These are phyloP conservation scores for Etheostoma perlongum DNA, from an alignment of 2,797 vertebrate species.

Conservation along the genomic window DNA sequence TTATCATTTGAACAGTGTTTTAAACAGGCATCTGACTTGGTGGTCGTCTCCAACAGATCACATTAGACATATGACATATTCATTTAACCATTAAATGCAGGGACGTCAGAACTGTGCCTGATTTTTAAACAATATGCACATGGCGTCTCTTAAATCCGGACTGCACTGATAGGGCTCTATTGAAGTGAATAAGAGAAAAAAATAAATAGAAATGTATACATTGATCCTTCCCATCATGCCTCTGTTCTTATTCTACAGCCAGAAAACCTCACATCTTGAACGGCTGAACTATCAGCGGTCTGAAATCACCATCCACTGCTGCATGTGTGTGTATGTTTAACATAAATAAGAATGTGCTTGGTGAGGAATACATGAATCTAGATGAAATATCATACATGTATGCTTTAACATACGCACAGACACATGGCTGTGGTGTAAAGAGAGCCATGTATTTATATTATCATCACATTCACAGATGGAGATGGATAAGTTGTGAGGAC, in stretches of 20 bases:
- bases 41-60: constrained; percentile 22
- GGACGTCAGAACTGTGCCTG: constrained; percentile 13
- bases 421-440: constrained; percentile 18
- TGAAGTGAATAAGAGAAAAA: constrained; percentile 1
- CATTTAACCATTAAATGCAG: constrained; percentile 9
- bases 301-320: not conserved
- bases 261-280: constrained; percentile 3
- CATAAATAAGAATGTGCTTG: constrained; percentile 13
- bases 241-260: not conserved
- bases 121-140: constrained; percentile 29
- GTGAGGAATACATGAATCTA: constrained; percentile 31
- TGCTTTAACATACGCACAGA: constrained; percentile 29
- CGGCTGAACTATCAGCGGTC: not conserved
- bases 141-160: constrained; percentile 15
- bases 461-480: constrained; percentile 43
- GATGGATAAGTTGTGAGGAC: constrained; percentile 34
- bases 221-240: constrained; percentile 5
- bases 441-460: constrained; percentile 37
- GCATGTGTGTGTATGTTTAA: constrained; percentile 4
- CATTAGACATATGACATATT: constrained; percentile 16
- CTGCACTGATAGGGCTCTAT: not conserved
- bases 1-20: no score
- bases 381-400: constrained; percentile 28
- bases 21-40: constrained; percentile 8
- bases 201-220: constrained; percentile 22